Evolutionary conservation across 2,797 vertebrate species (phyloP), one percentile per base, ranked within the genome.

Genomic region (Denticeps clupeoides): DNA sequence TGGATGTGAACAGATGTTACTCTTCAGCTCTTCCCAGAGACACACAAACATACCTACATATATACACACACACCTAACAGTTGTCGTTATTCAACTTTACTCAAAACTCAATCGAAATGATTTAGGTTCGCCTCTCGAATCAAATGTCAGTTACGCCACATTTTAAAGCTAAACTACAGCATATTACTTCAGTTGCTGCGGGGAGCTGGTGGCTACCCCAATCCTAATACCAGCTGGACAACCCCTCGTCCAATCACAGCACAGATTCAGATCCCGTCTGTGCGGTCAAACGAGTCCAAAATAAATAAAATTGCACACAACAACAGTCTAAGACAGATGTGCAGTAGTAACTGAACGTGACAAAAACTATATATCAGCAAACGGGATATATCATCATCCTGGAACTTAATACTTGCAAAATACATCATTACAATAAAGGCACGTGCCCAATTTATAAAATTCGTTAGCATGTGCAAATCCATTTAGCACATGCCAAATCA

Each of bases 21-120:
- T 77, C 69, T n/a, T n/a, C n/a, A n/a, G n/a, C n/a, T n/a, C n/a
- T n/a, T n/a, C n/a, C n/a, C n/a, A n/a, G n/a, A 50, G 26, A 51
- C 47, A 21, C 49, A 44, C 50, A 35, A 50, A 53, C 31, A 37
- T 53, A 44, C 47, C 35, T 37, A 25, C 62, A 65, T 68, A 72
- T 75, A 70, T 77, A 67, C 61, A 68, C 56, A 73, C 78, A 81
- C 67, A 59, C 63, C 58, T 58, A 38, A 65, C 45, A 60, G 55
- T 52, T 67, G 55, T 65, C 46, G 61, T 63, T 58, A 55, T 76
- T n/a, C n/a, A n/a, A n/a, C n/a, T n/a, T n/a, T n/a, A n/a, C n/a
- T n/a, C n/a, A n/a, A n/a, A n/a, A n/a, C n/a, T n/a, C n/a, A n/a
- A n/a, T n/a, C n/a, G n/a, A n/a, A n/a, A n/a, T n/a, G n/a, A n/a